Evolutionary conservation across 2,888 invertebrate species (phyloP), one percentile per base, ranked within the genome.

Genomic region (Phengaris alcon): DNA sequence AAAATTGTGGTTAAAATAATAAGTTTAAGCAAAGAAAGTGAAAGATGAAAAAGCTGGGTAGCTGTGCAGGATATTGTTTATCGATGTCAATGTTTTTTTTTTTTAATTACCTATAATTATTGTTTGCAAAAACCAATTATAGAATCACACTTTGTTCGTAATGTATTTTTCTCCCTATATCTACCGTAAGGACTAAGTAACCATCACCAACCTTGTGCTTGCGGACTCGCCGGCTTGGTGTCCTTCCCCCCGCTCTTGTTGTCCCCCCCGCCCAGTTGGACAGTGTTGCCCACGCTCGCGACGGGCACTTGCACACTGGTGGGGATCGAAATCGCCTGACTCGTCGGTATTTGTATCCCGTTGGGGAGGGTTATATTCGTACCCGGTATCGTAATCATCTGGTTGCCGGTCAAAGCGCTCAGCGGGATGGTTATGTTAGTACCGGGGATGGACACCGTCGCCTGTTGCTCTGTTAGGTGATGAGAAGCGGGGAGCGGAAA

Each of bases 371-470:
- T 87, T 77, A 95, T 88, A 81, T 94, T 95, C 22, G 94, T 90
- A 68, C 94, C 94, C 75, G 95, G 94, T 82, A 95, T 94, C 77
- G 95, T 89, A 83, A 95, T 89, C 78, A 89, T 87, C 82, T 94
- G 94, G 81, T 86, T 88, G 78, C 89, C 88, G 81, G 90, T 86
- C 84, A 93, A 84, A 80, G 93, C 91, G 85, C 89, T 90, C 83
- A 94, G 82, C 75, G 95, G 95, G 81, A 95, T 94, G 84, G 94
- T 90, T 81, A 95, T 91, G 88, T 95, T 95, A 83, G 95, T 95
- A 84, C 95, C 95, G 76, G 95, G 95, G 82, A 95, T 95, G 75
- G 94, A 94, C 82, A 95, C 88, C 78, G 94, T 91, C 79, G 95
- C 91, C 86, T 90, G 91, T 83, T 93, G 93, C 83, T 93, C 93